Evolutionary conservation across 2,113 vertebrate species (phyloP).

Genomic region (Octodon degus): DNA sequence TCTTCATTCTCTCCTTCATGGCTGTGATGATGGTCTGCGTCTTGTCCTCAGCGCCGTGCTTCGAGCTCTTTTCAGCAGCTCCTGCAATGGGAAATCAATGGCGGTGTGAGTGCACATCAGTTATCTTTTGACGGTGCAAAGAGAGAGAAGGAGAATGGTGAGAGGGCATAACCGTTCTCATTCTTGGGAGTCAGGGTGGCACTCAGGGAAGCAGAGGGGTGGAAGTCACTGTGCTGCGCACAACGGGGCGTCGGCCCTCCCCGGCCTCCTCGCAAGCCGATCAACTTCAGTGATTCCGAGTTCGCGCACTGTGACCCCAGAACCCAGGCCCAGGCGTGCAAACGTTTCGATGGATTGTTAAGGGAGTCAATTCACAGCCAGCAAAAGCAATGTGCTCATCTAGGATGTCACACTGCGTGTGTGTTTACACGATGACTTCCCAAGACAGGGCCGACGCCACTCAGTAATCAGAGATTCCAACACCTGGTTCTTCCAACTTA

Average conservation of each 20-base stretch:
- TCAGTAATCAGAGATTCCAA: not conserved
- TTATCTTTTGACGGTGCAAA: not conserved
- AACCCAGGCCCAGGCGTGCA: not conserved
- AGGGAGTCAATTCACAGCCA: not conserved
- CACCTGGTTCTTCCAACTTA: not conserved
- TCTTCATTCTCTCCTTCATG: conserved; percentile 99
- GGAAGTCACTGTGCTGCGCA: not conserved
- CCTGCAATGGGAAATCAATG: conserved; percentile 85
- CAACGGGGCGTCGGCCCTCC: too few relatives aligned
- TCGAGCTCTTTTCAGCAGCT: conserved; percentile 99
- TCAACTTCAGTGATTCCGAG: not conserved
- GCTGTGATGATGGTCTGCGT: conserved; percentile 98
- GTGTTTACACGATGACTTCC: not conserved
- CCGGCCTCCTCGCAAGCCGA: not conserved
- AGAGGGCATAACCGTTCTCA: not conserved
- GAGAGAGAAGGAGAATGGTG: not conserved
- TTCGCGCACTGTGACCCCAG: not conserved
- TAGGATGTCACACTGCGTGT: not conserved
- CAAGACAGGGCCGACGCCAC: not conserved
- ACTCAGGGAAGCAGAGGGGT: not conserved
- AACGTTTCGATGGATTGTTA: not conserved
- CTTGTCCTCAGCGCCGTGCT: conserved; percentile 98
- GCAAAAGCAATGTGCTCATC: not conserved
- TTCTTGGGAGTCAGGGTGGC: not conserved
- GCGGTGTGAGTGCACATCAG: not conserved